Evolutionary conservation across 2,113 vertebrate species (phyloP).

Genomic region (Ciconia stormi): DNA sequence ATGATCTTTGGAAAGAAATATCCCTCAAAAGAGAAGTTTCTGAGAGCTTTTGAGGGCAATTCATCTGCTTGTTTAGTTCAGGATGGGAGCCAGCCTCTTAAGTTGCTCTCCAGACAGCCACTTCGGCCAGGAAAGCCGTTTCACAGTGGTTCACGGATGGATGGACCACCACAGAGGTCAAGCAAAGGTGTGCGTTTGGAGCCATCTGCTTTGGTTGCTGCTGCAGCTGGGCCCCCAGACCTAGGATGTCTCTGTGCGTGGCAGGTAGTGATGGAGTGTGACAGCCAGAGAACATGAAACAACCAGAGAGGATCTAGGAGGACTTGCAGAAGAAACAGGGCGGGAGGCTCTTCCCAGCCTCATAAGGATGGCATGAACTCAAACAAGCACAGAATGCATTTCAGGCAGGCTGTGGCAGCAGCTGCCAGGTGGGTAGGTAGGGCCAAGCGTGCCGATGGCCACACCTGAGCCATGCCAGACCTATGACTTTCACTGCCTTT

Average conservation of each 20-base stretch:
- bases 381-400: not conserved
- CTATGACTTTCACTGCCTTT: not conserved
- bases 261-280: not conserved
- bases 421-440: not conserved
- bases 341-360: not conserved
- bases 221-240: not conserved
- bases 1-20: not conserved
- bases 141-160: not conserved
- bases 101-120: not conserved
- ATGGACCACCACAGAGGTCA: not conserved
- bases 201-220: not conserved
- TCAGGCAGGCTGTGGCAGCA: not conserved
- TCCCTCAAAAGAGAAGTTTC: not conserved
- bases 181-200: not conserved
- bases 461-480: not conserved
- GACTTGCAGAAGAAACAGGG: not conserved
- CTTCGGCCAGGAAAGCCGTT: not conserved
- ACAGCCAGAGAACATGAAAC: not conserved
- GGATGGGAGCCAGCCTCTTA: not conserved
- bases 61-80: not conserved
- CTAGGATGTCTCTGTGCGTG: not conserved
- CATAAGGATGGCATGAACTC: not conserved
- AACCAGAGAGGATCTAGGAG: not conserved
- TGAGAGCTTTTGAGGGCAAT: not conserved
- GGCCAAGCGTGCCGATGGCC: rapidly evolving